Evolutionary conservation across 2,888 invertebrate species (phyloP), one percentile per base, ranked within the genome.

Genomic region (Drosophila quinaria): DNA sequence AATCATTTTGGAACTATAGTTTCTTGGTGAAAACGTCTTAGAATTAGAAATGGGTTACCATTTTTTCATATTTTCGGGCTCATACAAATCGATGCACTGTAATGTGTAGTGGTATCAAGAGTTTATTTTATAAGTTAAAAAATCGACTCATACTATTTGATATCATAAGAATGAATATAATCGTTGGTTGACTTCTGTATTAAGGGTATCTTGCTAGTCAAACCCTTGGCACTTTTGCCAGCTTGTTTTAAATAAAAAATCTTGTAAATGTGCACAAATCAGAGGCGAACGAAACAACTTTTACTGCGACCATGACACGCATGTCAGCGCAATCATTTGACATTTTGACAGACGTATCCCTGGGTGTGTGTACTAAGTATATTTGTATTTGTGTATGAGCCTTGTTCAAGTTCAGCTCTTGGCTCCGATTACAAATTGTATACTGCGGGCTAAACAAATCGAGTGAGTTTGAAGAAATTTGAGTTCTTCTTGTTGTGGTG

Each of bases 281-380:
- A 56, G 49, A 62, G 50, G 49, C 58, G 44, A 75, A 80, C 67
- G 25, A 67, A 63, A 60, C 69, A 61, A 66, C 65, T 68, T 49
- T 46, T 49, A 51, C 58, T 31, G 25, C 71, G 69, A 51, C 72
- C 49, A 62, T 67, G 61, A 59, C 69, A 76, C 50, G 79, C 64
- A 78, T 81, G 86, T 86, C 85, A 86, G 74, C 85, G 79, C 52
- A 80, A 79, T 82, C 87, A 86, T 87, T 86, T 86, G 85, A 86
- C 87, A 86, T 86, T 87, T 81, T 87, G 86, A 86, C 87, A 86
- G 83, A 51, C 62, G 59, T 56, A 61, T 72, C 39, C 44, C 44
- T 19, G 50, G 19, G 13, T 61, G 39, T 55, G 47, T 41, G 39
- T 61, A 46, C 15, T 55, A 50, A 37, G 35, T 61, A 46, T 19